Conservation (phyloP, 2,113 vertebrate species). For the Macquaria ambigua region DNA sequence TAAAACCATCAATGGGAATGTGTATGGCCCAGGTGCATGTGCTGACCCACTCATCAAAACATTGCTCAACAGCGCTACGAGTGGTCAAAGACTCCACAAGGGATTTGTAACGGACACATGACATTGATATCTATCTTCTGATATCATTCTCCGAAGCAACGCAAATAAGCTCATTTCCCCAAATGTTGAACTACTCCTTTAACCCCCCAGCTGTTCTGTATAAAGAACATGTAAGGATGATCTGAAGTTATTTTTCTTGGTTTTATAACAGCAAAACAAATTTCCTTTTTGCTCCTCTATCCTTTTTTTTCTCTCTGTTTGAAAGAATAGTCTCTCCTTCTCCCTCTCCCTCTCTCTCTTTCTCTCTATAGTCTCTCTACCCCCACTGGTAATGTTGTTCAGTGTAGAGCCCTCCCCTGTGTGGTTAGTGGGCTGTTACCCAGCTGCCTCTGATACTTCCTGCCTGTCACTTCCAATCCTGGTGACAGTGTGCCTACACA, state of each 20-base stretch:
- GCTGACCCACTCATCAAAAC: neutral
- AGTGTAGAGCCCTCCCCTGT: slow-evolving; percentile 69
- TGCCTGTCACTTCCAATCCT: slow-evolving; percentile 81
- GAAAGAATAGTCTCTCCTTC: neutral
- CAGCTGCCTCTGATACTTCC: slow-evolving; percentile 81
- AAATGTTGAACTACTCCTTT: slow-evolving; percentile 15
- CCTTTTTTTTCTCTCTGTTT: slow-evolving; percentile 12
- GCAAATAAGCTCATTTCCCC: neutral
- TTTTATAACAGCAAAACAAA: slow-evolving; percentile 25
- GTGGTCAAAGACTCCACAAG: neutral
- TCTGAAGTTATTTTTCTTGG: slow-evolving; percentile 5
- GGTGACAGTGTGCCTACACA: slow-evolving; percentile 54
- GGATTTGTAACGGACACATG: neutral
- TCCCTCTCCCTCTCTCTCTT: neutral
- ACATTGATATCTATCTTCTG: neutral
- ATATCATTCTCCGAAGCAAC: neutral
- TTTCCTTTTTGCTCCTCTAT: slow-evolving; percentile 5
- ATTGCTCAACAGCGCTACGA: neutral
- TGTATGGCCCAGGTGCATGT: no score
- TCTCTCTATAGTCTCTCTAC: slow-evolving; percentile 41
- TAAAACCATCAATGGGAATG: no score
- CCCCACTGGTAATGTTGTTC: slow-evolving; percentile 66
- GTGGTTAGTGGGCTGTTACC: slow-evolving; percentile 79
- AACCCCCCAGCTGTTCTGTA: neutral
- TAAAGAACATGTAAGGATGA: neutral